Evolutionary conservation across 2,113 vertebrate species (phyloP).

Genomic region (Microtus montanus): DNA sequence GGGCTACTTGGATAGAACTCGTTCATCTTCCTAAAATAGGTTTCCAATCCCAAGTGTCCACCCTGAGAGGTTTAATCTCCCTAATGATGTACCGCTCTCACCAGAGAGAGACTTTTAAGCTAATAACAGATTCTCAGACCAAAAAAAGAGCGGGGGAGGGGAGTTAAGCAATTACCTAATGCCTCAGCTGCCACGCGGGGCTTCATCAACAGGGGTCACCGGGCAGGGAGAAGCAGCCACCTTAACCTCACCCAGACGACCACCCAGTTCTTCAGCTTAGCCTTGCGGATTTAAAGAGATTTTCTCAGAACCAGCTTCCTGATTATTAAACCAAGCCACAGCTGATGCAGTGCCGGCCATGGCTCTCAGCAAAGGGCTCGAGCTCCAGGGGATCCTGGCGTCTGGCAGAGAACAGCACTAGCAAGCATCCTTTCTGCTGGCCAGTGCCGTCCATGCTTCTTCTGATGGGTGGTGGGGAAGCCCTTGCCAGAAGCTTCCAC

Average conservation of each 20-base stretch:
- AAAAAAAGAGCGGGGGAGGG: not conserved
- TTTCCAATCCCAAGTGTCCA: conserved; percentile 11
- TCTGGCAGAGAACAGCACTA: not conserved
- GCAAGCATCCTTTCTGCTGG: not conserved
- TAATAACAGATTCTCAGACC: not conserved
- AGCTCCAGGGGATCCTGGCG: not conserved
- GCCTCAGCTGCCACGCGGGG: not conserved
- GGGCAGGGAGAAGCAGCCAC: not conserved
- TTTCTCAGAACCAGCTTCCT: not conserved
- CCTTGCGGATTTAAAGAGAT: not conserved
- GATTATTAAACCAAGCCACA: not conserved
- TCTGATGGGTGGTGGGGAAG: not conserved
- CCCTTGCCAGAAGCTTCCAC: too few relatives aligned
- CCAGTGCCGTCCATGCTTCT: not conserved
- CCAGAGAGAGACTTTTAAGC: not conserved
- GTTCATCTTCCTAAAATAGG: conserved; percentile 10
- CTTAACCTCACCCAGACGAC: not conserved
- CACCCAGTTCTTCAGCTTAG: not conserved
- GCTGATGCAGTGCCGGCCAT: not conserved
- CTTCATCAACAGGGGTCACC: not conserved
- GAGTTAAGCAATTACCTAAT: not conserved
- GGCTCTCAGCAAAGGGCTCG: not conserved
- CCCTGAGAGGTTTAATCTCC: not conserved
- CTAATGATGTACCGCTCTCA: not conserved
- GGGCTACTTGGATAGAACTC: not conserved